phyloP scores from a whole-genome alignment of 2,888 invertebrate species.

The Blastobasis lacticolella region DNA sequence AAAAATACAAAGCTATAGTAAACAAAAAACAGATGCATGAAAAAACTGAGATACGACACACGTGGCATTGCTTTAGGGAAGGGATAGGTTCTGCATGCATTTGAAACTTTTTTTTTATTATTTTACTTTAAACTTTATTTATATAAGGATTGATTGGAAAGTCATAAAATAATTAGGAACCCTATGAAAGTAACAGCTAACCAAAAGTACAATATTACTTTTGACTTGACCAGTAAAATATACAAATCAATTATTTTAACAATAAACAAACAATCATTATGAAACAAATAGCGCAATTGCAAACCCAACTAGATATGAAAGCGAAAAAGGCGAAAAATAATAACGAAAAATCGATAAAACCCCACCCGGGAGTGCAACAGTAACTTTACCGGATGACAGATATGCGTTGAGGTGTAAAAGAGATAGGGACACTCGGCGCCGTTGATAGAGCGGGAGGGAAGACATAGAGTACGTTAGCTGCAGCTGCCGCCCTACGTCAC shows the following conservation, averaged over 20 bases:
- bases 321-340: no score
- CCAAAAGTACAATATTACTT: no score
- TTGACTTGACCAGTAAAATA: no score
- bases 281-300: no score
- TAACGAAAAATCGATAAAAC: conserved; percentile 44
- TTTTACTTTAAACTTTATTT: no score
- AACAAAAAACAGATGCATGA: conserved; percentile 30
- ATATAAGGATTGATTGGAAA: no score
- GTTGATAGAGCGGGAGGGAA: conserved; percentile 38
- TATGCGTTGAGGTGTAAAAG: conserved; percentile 39
- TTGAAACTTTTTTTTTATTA: no score
- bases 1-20: conserved; percentile 27
- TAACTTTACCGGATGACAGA: conserved; percentile 56
- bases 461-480: conserved; percentile 55
- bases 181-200: no score
- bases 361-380: conserved; percentile 32
- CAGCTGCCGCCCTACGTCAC: conserved; percentile 68
- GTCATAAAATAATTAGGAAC: no score
- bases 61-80: conserved; percentile 29
- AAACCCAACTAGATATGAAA: no score
- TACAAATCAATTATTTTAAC: no score
- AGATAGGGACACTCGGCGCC: conserved; percentile 24
- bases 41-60: conserved; percentile 33
- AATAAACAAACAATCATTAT: background rate
- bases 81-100: background rate